Evolutionary conservation across 2,113 vertebrate genomes (phyloP), one percentile per base, ranked within the genome.

Genomic region (Gavia stellata): DNA sequence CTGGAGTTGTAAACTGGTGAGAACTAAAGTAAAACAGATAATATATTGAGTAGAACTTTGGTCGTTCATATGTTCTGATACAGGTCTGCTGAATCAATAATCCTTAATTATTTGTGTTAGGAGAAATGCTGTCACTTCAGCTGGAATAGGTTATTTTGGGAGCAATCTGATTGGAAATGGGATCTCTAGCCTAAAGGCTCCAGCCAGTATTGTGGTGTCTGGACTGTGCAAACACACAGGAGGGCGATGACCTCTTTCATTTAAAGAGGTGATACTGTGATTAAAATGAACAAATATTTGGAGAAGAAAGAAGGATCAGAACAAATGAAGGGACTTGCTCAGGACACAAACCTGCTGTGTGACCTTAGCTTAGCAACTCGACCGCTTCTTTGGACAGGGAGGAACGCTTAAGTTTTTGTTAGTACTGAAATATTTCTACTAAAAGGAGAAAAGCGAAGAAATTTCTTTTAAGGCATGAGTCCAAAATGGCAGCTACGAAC

Each of bases 201-300:
- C 21, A 65, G 50, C 23, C 38, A 34, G 14, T 45, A 10, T 55
- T 10, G 1, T 25, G 44, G 38, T 88, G 59, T 56, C 33, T 94
- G 84, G 20, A n/a, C 65, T 90, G 20, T 67, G 56, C 44, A 85
- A 86, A 81, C 0, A 3, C 45, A 19, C 17, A 72, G 44, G 63
- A 84, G 65, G 72, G 79, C 1, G 14, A n/a, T 0, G 3, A 90
- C 59, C 63, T 73, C 63, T 81, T 91, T 78, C 34, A 73, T 92
- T 52, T 49, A 21, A 88, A 83, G 40, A 92, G 73, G n/a, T 79
- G 86, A 44, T 74, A 49, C 40, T n/a, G 31, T 84, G 66, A 44
- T 89, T 82, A 66, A 95, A 92, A 72, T 49, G 44, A 78, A 31
- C 80, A 91, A 94, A 87, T 94, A 71, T 49, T 94, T 94, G 81